Base-by-base conservation (phyloP, 2,888 invertebrate species). In the Tetragonula carbonaria region DNA sequence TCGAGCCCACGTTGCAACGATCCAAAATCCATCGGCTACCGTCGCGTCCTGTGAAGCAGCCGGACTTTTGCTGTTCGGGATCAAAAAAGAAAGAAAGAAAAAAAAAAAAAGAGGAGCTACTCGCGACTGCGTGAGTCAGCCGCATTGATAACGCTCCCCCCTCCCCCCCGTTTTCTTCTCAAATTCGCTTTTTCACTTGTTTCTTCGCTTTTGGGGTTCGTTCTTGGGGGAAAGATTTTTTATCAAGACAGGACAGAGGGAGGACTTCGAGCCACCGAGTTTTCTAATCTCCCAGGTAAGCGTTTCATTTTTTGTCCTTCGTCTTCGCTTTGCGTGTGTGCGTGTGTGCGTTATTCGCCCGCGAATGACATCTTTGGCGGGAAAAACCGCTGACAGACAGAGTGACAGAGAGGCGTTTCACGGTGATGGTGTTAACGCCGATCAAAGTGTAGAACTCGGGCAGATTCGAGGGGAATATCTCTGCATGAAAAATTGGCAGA, bases 221-320 rank as follows among this genome's bases (percentile, higher is more conserved):
- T 4, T 4, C 8, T 11, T 62, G 23, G 16, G 23, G 8, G 55
- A 62, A 62, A 76, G 38, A 72, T 28, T 68, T 57, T 28, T 68
- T 68, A 62, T 72, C 62, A 23, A 23, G 23, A 23, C 23, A 23
- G 23, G 53, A 66, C 28, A 28, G 28, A 28, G 28, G 28, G 38
- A 57, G 57, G 33, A 57, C n/a, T 33, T 45, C 8, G 38, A 14
- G 53, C 53, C 38, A 38, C 14, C 1, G 45, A 21, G 4, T 33
- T 28, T 67, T 33, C 50, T 51, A 4, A 33, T 55, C 55, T 33
- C 6, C 51, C 33, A 53, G 50, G 82, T 82, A 80, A 71, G 82
- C 38, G 70, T n/a, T 38, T 33, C 18, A 21, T 65, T 38, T 65
- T 38, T 38, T 38, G 1, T 38, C 8, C 38, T 38, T 38, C 38